phyloP scores from a whole-genome alignment of 2,797 vertebrate species.

The Coendou prehensilis region DNA sequence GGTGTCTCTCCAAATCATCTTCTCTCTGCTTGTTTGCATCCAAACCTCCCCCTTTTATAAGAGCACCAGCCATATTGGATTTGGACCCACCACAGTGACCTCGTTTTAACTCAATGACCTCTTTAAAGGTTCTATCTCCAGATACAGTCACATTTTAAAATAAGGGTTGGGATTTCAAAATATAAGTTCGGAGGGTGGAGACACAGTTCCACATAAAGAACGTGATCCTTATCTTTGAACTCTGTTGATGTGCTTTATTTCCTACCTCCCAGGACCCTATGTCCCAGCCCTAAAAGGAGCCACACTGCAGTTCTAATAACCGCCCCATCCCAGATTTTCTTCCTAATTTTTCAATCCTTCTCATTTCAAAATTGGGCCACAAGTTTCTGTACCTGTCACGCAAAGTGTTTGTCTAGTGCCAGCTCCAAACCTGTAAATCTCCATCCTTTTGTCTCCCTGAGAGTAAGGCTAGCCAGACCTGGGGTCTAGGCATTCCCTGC shows the following conservation, averaged over 20 bases:
- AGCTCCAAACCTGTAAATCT: background rate
- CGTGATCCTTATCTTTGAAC: rapidly evolving
- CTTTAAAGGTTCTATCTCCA: background rate
- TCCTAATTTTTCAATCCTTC: background rate
- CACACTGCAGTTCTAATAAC: background rate
- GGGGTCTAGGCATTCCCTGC: background rate
- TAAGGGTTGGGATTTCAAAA: background rate
- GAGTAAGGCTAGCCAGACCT: background rate
- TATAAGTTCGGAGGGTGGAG: rapidly evolving
- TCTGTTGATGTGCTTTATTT: background rate
- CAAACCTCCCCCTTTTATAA: background rate
- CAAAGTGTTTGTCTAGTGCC: background rate
- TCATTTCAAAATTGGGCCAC: background rate
- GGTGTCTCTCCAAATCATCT: rapidly evolving
- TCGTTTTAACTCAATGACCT: background rate
- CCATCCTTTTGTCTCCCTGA: background rate
- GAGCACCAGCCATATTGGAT: too few relatives aligned
- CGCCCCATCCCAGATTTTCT: background rate
- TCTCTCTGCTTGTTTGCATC: background rate
- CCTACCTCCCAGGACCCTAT: background rate
- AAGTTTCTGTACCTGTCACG: background rate
- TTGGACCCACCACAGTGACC: background rate
- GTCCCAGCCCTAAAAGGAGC: background rate
- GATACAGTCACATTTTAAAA: background rate
- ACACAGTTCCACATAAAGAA: too few relatives aligned